phyloP scores from a whole-genome alignment of 2,888 invertebrate genomes.

The Meandrusa payeni region DNA sequence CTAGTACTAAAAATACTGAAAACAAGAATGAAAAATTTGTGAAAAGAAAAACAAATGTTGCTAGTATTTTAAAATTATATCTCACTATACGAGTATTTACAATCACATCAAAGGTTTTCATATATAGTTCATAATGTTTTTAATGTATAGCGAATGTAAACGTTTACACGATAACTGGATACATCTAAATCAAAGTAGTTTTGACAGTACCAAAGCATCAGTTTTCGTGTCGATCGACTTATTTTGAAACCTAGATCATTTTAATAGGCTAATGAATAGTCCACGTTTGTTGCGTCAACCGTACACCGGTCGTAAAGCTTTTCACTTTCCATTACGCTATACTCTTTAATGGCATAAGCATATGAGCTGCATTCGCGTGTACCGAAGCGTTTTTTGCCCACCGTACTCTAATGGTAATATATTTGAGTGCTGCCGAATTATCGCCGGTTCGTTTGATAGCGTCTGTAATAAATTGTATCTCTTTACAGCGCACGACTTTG shows the following conservation, averaged over 20 bases:
- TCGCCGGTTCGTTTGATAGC: constrained; percentile 51
- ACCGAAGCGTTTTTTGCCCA: constrained; percentile 25
- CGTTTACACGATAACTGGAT: constrained; percentile 11
- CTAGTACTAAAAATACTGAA: too few relatives aligned
- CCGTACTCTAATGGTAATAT: constrained; percentile 17
- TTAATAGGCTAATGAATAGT: constrained; percentile 28
- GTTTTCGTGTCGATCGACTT: constrained; percentile 38
- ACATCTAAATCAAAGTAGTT: constrained; percentile 26
- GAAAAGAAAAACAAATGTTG: too few relatives aligned
- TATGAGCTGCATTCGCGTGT: constrained; percentile 18
- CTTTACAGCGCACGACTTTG: constrained; percentile 62
- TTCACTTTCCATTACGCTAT: constrained; percentile 10
- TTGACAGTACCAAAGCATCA: constrained; percentile 29
- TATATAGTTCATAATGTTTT: too few relatives aligned
- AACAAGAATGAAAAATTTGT: too few relatives aligned
- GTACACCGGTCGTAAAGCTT: constrained; percentile 12
- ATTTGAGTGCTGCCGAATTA: constrained; percentile 41
- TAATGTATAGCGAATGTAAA: constrained; percentile 1
- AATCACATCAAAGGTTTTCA: too few relatives aligned
- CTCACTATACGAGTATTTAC: too few relatives aligned
- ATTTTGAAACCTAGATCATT: constrained; percentile 34
- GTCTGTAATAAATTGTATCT: constrained; percentile 57
- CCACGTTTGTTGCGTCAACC: constrained; percentile 23
- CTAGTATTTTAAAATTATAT: too few relatives aligned
- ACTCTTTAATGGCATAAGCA: constrained; percentile 14